Base-by-base conservation (phyloP, 2,888 invertebrate genomes). In the Philopedon plagiatum region DNA sequence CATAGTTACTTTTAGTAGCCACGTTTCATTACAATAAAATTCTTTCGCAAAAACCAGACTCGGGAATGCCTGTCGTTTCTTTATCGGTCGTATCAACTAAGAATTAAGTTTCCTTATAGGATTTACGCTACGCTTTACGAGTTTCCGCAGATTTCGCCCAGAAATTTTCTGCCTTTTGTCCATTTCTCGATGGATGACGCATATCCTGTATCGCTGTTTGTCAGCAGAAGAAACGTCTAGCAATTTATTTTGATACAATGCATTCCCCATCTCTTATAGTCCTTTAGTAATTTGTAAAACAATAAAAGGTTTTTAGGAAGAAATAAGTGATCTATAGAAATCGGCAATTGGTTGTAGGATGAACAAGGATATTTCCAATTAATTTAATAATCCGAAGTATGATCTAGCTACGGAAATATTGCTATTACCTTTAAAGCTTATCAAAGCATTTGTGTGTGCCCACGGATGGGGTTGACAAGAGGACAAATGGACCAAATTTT, bases 21-120 rank as follows among this genome's bases (percentile, higher is more conserved):
- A 44, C 61, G 61, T 61, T 29, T 32, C 61, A 46, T 46, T 46
- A 32, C 23, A 61, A 15, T 21, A 46, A 61, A 46, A 46, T 61
- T 39, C 39, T 21, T 19, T 13, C 2, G 32, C 61, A 46, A 61
- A 61, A 61, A 29, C 44, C 44, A 46, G 46, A 61, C 29, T n/a
- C 21, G 44, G 29, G 46, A 61, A 61, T 61, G 46, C 32, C 46
- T 46, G 46, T 61, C 32, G 29, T 46, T 46, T 32, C 46, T 32
- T 32, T 46, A 61, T 61, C 61, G 44, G 46, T 61, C 61, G 61
- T 29, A 61, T 61, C 61, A 61, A 64, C 54, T 64, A 58, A 57
- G 66, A 66, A 66, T 66, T 66, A 66, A 66, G 41, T 66, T 66
- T 56, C 64, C 56, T 65, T 44, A 44, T 66, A 66, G 66, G 66